Conservation (phyloP, 2,797 vertebrate genomes). For the Anguilla anguilla region DNA sequence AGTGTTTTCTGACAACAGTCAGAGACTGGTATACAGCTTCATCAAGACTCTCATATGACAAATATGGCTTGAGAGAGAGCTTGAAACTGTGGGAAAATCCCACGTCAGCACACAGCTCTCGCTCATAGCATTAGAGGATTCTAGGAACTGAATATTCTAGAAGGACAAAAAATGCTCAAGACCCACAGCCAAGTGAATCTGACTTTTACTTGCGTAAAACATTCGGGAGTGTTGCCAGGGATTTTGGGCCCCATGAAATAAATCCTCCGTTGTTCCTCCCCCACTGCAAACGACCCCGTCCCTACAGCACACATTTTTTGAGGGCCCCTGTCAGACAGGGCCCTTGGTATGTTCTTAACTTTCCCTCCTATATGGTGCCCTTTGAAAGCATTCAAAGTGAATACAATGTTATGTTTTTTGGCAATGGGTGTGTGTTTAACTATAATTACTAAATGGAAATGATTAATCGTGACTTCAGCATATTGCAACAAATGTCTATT, state of each 20-base stretch:
- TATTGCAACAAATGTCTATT: constrained; percentile 1
- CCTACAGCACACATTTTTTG: no score
- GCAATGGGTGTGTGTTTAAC: not conserved
- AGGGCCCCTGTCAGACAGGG: no score
- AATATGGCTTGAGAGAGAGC: constrained; percentile 52
- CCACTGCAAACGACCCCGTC: no score
- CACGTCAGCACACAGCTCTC: constrained; percentile 64
- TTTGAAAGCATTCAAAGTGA: not conserved
- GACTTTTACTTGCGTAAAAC: not conserved
- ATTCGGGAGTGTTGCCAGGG: not conserved
- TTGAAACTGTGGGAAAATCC: constrained; percentile 81
- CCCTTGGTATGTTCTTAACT: no score
- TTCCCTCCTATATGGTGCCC: no score
- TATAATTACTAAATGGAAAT: not conserved
- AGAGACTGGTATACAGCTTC: constrained; percentile 74
- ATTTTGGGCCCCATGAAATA: no score
- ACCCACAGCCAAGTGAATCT: not conserved
- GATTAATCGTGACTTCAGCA: not conserved
- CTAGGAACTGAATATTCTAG: constrained; percentile 29
- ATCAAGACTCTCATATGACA: constrained; percentile 74
- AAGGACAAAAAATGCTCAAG: not conserved
- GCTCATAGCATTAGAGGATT: constrained; percentile 22
- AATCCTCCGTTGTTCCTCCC: no score
- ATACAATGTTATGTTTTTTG: not conserved
- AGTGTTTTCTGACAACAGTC: constrained; percentile 64